Base-by-base conservation (phyloP, 2,888 invertebrate genomes). In the Oligia strigilis region DNA sequence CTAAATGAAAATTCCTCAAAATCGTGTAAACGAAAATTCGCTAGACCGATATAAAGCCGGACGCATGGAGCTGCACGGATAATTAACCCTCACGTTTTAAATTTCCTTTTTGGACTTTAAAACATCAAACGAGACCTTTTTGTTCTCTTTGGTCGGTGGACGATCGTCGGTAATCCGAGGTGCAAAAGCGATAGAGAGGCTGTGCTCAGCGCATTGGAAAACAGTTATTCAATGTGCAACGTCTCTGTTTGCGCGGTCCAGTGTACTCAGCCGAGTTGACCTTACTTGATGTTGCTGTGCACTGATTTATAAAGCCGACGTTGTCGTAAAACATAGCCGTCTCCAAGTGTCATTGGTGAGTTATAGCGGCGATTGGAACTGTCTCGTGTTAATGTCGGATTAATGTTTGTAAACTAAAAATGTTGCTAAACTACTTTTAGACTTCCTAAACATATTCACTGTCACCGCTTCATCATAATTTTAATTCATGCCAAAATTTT, bases 191-290 rank as follows among this genome's bases (percentile, higher is more conserved):
- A 90, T 91, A 88, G 91, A 91, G 90, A 90, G 88, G 88, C 90
- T 85, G 90, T 93, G 94, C 90, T 93, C 93, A 93, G 92, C 90
- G 93, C 93, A 95, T 94, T 91, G 94, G 94, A 95, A 95, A 95
- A 94, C 94, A 90, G 93, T 93, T 94, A 94, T 92, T 92, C 93
- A 90, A 91, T 90, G 90, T 90, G 89, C 90, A 89, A 88, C 87
- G 91, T 90, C 90, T 91, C 90, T 91, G 92, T 93, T 93, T 93
- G 91, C 88, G 90, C 91, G 91, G 87, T 89, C 88, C 88, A 84
- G 85, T 88, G 88, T 81, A 87, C 88, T 88, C 90, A 84, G 84
- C 89, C 85, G 87, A 87, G 87, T 73, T 88, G 86, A 90, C 88
- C 82, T 83, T 75, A 83, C 84, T 77, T 81, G 75, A 81, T 81